Conservation (phyloP, 2,797 vertebrate species). For the Geotrypetes seraphini region DNA sequence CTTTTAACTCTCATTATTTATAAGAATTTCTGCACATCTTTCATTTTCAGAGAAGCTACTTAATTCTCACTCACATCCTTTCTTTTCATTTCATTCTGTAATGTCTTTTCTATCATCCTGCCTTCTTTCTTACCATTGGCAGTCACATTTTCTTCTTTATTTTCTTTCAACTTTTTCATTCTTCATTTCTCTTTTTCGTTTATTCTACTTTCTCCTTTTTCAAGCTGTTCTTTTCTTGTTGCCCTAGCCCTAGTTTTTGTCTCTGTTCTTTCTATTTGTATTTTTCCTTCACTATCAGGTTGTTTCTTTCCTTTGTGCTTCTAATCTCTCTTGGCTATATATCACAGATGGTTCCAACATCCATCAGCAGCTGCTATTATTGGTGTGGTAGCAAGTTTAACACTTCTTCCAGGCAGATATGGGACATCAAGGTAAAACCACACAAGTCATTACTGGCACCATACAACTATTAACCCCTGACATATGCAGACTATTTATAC, state of each 20-base stretch:
- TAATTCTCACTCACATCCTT: no score
- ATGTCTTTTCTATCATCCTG: no score
- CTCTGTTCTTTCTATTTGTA: slow-evolving; percentile 4
- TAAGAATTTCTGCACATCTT: no score
- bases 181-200: background rate
- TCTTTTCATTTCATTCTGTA: no score
- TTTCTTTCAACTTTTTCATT: background rate
- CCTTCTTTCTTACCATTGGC: no score
- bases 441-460: slow-evolving; percentile 40
- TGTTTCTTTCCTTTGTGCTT: slow-evolving; percentile 4
- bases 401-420: slow-evolving; percentile 30
- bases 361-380: slow-evolving; percentile 2
- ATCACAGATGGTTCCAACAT: slow-evolving; percentile 33
- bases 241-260: slow-evolving; percentile 2
- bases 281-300: slow-evolving; percentile 20
- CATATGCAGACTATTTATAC: slow-evolving; percentile 45
- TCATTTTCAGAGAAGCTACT: no score
- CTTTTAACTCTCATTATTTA: no score
- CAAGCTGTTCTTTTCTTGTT: background rate
- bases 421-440: slow-evolving; percentile 24
- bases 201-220: background rate
- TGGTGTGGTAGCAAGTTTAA: slow-evolving; percentile 24
- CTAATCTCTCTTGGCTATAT: background rate
- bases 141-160: no score
- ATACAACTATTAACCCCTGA: slow-evolving; percentile 54